phyloP scores from a whole-genome alignment of 2,888 invertebrate genomes.

The Conistra vaccinii region DNA sequence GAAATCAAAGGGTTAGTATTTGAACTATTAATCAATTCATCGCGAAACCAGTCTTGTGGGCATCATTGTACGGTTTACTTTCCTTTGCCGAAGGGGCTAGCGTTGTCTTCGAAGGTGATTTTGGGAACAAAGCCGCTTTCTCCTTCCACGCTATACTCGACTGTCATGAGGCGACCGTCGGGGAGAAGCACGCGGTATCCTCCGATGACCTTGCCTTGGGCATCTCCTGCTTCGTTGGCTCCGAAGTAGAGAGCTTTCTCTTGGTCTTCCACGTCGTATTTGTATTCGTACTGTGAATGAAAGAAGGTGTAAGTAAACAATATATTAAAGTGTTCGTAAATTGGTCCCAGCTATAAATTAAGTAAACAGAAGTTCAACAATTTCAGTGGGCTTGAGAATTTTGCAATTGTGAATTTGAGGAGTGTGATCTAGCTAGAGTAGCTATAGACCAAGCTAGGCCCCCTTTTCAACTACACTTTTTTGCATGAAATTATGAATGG shows the following conservation, averaged over 20 bases:
- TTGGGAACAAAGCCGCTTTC: conserved; percentile 94
- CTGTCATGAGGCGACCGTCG: conserved; percentile 93
- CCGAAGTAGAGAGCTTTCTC: conserved; percentile 93
- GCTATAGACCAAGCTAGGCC: no score
- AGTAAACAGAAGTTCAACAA: neutral
- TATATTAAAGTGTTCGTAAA: neutral
- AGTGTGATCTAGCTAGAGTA: neutral
- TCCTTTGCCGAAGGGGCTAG: conserved; percentile 89
- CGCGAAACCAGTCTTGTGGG: conserved; percentile 58
- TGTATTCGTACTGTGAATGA: conserved; percentile 92
- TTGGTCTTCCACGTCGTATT: conserved; percentile 94
- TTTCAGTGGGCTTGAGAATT: neutral
- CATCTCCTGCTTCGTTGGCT: conserved; percentile 92
- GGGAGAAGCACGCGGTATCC: conserved; percentile 93
- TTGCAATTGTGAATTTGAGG: neutral
- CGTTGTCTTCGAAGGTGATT: conserved; percentile 92
- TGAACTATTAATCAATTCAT: conserved; percentile 61
- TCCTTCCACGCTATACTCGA: conserved; percentile 93
- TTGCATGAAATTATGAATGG: neutral
- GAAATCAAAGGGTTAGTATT: conserved; percentile 58
- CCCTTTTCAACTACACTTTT: neutral
- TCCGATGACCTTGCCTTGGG: conserved; percentile 92
- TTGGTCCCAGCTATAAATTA: no score
- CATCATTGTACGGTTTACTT: conserved; percentile 73
- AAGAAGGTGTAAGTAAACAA: conserved; percentile 19